phyloP scores from a whole-genome alignment of 2,888 invertebrate genomes.

The Linnaemya tessellans region DNA sequence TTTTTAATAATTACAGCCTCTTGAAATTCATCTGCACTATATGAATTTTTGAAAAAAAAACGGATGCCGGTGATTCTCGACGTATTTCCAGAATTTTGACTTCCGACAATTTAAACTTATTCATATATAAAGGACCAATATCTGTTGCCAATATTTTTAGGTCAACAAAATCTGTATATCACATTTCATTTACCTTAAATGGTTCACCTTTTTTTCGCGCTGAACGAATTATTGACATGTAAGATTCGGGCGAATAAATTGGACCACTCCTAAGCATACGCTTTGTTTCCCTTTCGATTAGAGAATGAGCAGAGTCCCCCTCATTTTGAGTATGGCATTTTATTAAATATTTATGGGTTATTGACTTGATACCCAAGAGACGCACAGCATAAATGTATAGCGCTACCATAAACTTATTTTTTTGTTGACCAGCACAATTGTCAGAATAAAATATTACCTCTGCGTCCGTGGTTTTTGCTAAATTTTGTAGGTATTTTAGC shows the following conservation, averaged over 20 bases:
- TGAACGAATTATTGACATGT: slow-evolving; percentile 31
- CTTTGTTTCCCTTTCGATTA: neutral
- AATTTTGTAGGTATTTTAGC: neutral
- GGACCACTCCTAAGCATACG: slow-evolving; percentile 12
- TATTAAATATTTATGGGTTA: slow-evolving; percentile 16
- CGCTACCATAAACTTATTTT: neutral
- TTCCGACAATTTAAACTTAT: slow-evolving; percentile 53
- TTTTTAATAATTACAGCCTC: slow-evolving; percentile 43
- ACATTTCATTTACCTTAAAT: slow-evolving; percentile 18
- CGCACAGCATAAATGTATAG: neutral
- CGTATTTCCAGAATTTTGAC: slow-evolving; percentile 44
- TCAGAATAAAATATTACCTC: no score
- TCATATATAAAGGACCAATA: slow-evolving; percentile 55
- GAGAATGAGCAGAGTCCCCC: slow-evolving; percentile 3
- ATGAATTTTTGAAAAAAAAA: slow-evolving; percentile 52
- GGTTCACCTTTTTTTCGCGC: slow-evolving; percentile 27
- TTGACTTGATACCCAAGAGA: slow-evolving; percentile 6
- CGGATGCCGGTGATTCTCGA: slow-evolving; percentile 52
- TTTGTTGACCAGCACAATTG: slow-evolving; percentile 8
- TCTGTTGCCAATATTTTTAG: slow-evolving; percentile 41
- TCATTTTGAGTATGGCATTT: slow-evolving; percentile 39
- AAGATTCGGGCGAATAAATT: slow-evolving; percentile 2
- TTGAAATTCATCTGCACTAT: slow-evolving; percentile 23
- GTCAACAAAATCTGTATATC: slow-evolving; percentile 32
- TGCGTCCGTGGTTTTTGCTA: neutral